A percentile compares a stretch with the other conserved stretches of the same genome.
phyloP scores from a whole-genome alignment of 1,140 invertebrate genomes.

The Anastrepha ludens region DNA sequence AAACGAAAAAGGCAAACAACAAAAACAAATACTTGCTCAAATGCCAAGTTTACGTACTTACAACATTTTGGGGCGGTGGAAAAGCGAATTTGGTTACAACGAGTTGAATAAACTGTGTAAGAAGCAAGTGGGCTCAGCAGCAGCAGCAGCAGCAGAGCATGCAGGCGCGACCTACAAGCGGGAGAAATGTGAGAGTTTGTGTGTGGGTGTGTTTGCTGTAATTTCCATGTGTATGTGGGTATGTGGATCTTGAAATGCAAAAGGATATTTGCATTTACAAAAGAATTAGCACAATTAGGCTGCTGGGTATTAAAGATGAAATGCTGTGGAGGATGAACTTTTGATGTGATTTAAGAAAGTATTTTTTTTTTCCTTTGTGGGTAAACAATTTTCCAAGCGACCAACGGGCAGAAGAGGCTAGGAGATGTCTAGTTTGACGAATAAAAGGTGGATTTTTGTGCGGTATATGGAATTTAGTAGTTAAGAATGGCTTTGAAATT shows the following conservation, averaged over 20 bases:
- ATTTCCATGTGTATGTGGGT: not conserved
- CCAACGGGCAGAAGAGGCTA: too few relatives aligned
- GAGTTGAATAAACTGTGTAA: conserved; percentile 40
- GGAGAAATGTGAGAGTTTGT: not conserved
- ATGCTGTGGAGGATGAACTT: not conserved
- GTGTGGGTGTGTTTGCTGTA: not conserved
- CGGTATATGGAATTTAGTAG: too few relatives aligned
- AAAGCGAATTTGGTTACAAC: conserved; percentile 32
- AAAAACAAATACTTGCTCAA: conserved; percentile 31
- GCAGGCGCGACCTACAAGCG: not conserved
- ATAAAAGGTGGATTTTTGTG: too few relatives aligned
- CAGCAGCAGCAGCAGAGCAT: not conserved
- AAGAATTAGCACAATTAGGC: conserved; percentile 42
- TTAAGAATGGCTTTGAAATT: too few relatives aligned
- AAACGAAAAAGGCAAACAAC: not conserved
- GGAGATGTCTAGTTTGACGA: too few relatives aligned
- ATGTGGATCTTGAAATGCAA: not conserved
- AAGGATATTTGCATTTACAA: conserved; percentile 53
- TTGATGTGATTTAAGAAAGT: not conserved
- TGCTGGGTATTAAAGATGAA: conserved; percentile 24
- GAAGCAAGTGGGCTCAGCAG: not conserved
- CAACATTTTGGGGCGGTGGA: not conserved
- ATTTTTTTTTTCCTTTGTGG: too few relatives aligned
- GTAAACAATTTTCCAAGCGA: too few relatives aligned
- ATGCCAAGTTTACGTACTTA: conserved; percentile 50